A percentile compares a stretch with the other conserved stretches of the same genome.
phyloP scores from a whole-genome alignment of 2,113 vertebrate species.

The Bubo bubo region DNA sequence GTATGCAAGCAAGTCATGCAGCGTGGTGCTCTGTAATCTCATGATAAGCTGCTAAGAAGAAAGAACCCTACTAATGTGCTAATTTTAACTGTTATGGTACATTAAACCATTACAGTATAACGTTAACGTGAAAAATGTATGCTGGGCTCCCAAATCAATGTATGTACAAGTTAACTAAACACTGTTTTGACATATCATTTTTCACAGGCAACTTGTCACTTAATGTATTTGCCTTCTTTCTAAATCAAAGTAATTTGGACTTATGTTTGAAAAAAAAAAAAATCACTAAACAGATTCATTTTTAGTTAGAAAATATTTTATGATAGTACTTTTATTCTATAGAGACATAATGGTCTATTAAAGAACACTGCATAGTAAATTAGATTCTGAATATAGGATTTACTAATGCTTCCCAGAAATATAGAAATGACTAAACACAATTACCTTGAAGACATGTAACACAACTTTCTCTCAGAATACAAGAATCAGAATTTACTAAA shows the following conservation, averaged over 20 bases:
- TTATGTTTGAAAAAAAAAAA: neutral
- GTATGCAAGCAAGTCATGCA: neutral
- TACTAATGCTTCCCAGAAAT: neutral
- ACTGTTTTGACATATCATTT: constrained; percentile 44
- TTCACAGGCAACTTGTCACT: constrained; percentile 47
- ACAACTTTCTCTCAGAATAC: neutral
- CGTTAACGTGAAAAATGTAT: neutral
- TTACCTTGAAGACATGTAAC: neutral
- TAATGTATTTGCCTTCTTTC: constrained; percentile 8
- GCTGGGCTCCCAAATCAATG: neutral
- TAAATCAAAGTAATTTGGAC: neutral
- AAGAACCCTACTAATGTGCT: neutral
- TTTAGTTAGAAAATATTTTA: neutral
- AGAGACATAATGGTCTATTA: neutral
- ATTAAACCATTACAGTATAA: constrained; percentile 10
- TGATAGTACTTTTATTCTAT: neutral
- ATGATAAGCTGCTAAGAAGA: constrained; percentile 22
- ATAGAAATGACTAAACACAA: neutral
- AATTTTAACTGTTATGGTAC: constrained; percentile 52
- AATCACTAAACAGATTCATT: neutral
- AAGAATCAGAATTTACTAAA: neutral
- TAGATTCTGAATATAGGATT: neutral
- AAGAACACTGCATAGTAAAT: neutral
- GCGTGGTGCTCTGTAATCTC: neutral
- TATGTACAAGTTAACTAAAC: constrained; percentile 21